Evolutionary conservation across 1,140 invertebrate species (phyloP).

Genomic region (Brachionus koreanus): DNA sequence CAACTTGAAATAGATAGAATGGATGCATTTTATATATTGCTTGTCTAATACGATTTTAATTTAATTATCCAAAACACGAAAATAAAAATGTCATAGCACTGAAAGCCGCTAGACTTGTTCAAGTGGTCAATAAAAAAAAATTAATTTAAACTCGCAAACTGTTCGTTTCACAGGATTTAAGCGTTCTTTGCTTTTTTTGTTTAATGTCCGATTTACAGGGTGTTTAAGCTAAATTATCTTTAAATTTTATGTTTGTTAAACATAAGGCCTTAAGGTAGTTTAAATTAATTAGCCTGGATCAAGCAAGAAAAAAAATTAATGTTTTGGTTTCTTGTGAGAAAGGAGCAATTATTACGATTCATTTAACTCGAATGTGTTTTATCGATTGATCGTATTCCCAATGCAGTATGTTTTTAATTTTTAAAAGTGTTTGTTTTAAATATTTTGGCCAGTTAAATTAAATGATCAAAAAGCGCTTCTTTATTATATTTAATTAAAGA

Average conservation of each 20-base stretch:
- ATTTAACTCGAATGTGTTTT: conserved; percentile 40
- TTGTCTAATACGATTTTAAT: conserved; percentile 40
- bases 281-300: background rate
- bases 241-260: background rate
- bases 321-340: conserved; percentile 8
- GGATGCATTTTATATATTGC: conserved; percentile 34
- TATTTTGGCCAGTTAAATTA: conserved; percentile 4
- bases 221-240: background rate
- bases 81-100: conserved; percentile 40
- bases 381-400: conserved; percentile 18
- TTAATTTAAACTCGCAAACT: background rate
- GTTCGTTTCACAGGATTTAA: conserved; percentile 9
- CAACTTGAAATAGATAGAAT: background rate
- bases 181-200: background rate
- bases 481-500: conserved; percentile 20
- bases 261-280: conserved; percentile 26
- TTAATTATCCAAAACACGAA: conserved; percentile 39
- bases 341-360: conserved; percentile 31
- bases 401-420: background rate
- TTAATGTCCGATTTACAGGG: background rate
- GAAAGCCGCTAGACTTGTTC: background rate
- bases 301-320: background rate
- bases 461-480: conserved; percentile 6
- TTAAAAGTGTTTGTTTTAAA: conserved; percentile 8
- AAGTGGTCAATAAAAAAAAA: conserved; percentile 37